Evolutionary conservation across 2,797 vertebrate species (phyloP).

Genomic region (Sebastes cheni): DNA sequence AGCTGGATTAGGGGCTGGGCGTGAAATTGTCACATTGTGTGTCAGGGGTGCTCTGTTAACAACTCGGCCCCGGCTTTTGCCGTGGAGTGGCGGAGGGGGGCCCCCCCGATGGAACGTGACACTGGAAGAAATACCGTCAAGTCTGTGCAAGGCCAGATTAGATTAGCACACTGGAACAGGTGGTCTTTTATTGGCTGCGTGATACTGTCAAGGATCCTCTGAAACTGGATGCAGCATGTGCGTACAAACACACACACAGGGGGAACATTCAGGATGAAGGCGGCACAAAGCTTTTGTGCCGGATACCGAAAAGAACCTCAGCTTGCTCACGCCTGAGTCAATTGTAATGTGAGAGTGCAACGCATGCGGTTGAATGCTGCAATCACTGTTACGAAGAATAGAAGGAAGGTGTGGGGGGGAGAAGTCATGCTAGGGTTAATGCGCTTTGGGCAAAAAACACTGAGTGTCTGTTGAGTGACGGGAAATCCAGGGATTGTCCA

Average conservation of each 20-base stretch:
- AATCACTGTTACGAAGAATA: slow-evolving; percentile 27
- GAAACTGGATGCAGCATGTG: slow-evolving; percentile 71
- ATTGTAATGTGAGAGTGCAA: slow-evolving; percentile 65
- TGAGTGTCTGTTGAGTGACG: slow-evolving; percentile 56
- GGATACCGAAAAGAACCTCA: slow-evolving; percentile 52
- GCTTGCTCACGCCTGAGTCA: slow-evolving; percentile 52
- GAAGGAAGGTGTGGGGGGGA: not conserved
- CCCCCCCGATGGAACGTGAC: slow-evolving; percentile 69
- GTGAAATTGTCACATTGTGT: slow-evolving; percentile 81
- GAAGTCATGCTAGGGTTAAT: slow-evolving; percentile 47
- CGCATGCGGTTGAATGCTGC: slow-evolving; percentile 39
- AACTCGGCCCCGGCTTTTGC: slow-evolving; percentile 66
- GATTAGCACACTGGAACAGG: slow-evolving; percentile 82
- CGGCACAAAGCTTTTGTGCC: slow-evolving; percentile 58
- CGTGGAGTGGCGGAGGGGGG: slow-evolving; percentile 40
- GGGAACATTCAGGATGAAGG: slow-evolving; percentile 44
- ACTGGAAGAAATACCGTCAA: slow-evolving; percentile 68
- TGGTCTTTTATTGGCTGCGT: slow-evolving; percentile 83
- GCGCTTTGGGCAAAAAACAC: slow-evolving; percentile 49
- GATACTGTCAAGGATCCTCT: slow-evolving; percentile 79
- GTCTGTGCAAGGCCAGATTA: slow-evolving; percentile 78
- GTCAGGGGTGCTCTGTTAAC: slow-evolving; percentile 76
- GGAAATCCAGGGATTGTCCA: slow-evolving; percentile 69
- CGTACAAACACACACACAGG: slow-evolving; percentile 19
- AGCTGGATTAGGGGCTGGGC: slow-evolving; percentile 78